Conservation (phyloP, 2,113 vertebrate species). For the Emydocephalus ijimae region DNA sequence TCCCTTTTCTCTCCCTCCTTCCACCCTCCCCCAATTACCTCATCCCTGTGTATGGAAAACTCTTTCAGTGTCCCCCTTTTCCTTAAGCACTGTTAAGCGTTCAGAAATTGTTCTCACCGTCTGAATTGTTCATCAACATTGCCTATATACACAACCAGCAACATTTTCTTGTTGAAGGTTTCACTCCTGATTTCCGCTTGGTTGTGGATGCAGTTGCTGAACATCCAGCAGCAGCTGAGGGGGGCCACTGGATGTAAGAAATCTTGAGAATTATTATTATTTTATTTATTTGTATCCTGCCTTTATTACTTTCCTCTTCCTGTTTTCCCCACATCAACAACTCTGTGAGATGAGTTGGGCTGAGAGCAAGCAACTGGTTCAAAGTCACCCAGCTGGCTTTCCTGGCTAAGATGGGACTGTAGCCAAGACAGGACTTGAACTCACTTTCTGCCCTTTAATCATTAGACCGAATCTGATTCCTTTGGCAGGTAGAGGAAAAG, state of each 20-base stretch:
- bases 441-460: not conserved
- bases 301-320: not conserved
- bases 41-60: not conserved
- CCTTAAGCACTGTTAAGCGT: not conserved
- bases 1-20: not conserved
- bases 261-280: not conserved
- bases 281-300: not conserved
- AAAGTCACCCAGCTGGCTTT: not conserved
- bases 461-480: not conserved
- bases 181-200: not conserved
- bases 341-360: not conserved
- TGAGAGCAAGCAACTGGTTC: not conserved
- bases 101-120: not conserved
- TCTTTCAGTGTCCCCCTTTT: not conserved
- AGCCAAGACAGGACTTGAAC: not conserved
- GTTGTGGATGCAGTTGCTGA: not conserved
- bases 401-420: not conserved
- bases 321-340: not conserved
- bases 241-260: not conserved
- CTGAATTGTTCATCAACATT: not conserved
- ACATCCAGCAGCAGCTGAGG: not conserved
- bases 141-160: not conserved
- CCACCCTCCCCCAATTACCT: not conserved
- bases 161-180: not conserved
- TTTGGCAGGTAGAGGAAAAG: not conserved